Evolutionary conservation across 2,888 invertebrate species (phyloP).

Genomic region (Oconnorella tubifera): DNA sequence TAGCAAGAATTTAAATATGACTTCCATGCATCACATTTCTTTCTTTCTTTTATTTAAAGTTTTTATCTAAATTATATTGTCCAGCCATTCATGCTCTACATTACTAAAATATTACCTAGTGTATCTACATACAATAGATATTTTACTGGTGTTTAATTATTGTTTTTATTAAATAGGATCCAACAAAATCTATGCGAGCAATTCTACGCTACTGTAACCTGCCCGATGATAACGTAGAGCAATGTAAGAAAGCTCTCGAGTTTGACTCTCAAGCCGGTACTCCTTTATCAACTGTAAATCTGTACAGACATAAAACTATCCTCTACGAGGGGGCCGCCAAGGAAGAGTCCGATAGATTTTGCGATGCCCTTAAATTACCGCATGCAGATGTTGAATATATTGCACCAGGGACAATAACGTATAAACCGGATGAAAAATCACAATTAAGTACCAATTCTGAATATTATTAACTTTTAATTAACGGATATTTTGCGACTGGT

Average conservation of each 20-base stretch:
- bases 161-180: not conserved
- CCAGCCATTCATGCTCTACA: too few species aligned
- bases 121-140: too few species aligned
- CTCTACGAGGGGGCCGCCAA: conserved; percentile 7
- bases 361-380: conserved; percentile 18
- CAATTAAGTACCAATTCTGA: too few species aligned
- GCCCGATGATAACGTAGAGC: conserved; percentile 9
- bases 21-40: too few species aligned
- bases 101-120: too few species aligned
- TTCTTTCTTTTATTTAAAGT: too few species aligned
- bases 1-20: too few species aligned
- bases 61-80: too few species aligned
- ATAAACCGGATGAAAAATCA: too few species aligned
- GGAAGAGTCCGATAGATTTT: conserved; percentile 8
- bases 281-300: conserved; percentile 6
- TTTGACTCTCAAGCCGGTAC: conserved; percentile 25
- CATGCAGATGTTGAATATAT: conserved; percentile 8
- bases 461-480: too few species aligned
- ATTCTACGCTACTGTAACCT: conserved; percentile 22
- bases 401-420: conserved; percentile 11
- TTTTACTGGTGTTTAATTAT: not conserved
- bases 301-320: conserved; percentile 5
- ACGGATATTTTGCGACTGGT: too few species aligned
- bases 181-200: conserved; percentile 5
- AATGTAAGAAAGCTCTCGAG: conserved; percentile 14